Evolutionary conservation across 2,113 vertebrate genomes (phyloP).

Genomic region (Columbina picui): DNA sequence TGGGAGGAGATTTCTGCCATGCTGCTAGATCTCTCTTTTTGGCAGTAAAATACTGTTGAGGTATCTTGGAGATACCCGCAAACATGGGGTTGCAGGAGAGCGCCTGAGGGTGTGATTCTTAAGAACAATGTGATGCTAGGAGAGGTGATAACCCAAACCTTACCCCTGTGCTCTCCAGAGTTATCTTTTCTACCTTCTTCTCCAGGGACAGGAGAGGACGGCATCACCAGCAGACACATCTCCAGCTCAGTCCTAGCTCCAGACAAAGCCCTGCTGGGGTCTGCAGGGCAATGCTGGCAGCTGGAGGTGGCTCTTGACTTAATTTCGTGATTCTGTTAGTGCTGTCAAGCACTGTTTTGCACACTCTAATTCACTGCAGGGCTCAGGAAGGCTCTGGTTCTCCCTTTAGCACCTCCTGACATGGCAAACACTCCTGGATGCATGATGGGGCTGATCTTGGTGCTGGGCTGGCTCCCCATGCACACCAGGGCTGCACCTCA

Average conservation of each 20-base stretch:
- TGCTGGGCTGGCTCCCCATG: neutral
- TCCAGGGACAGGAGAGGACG: neutral
- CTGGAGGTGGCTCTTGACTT: neutral
- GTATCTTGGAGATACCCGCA: neutral
- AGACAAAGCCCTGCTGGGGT: neutral
- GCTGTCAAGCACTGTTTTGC: neutral
- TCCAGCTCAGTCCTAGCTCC: neutral
- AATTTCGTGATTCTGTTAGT: neutral
- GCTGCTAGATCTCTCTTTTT: neutral
- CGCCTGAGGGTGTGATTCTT: neutral
- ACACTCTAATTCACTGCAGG: neutral
- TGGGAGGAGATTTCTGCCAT: fast-evolving
- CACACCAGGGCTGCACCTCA: neutral
- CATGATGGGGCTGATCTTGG: fast-evolving
- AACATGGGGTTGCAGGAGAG: neutral
- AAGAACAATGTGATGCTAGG: neutral
- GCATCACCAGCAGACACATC: neutral
- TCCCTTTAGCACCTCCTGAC: neutral
- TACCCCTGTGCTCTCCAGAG: neutral
- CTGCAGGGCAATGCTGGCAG: neutral
- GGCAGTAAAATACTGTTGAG: neutral
- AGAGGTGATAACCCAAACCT: neutral
- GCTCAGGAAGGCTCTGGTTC: neutral
- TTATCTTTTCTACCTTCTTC: neutral
- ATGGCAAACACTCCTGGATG: neutral